A percentile compares a stretch with the other conserved stretches of the same genome.
phyloP scores from a whole-genome alignment of 1,140 invertebrate species.

The Eumeta japonica region DNA sequence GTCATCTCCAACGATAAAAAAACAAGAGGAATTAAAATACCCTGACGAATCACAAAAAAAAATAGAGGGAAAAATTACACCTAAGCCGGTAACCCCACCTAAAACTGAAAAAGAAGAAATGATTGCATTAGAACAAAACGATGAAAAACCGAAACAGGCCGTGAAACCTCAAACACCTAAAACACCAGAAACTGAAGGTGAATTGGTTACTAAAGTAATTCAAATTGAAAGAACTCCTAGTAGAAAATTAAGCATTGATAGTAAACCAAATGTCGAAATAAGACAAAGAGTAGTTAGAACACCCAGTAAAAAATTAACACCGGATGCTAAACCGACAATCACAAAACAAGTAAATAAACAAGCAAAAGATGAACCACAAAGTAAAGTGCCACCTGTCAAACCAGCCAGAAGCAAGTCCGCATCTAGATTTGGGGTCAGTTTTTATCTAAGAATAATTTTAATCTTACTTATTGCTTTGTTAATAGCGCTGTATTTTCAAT shows the following conservation, averaged over 20 bases:
- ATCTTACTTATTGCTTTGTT: slow-evolving; percentile 38
- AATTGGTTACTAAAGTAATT: slow-evolving; percentile 44
- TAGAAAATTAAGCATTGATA: slow-evolving; percentile 35
- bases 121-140: slow-evolving; percentile 26
- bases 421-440: slow-evolving; percentile 54
- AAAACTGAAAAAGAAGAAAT: slow-evolving; percentile 23
- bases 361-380: slow-evolving; percentile 28
- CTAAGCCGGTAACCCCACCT: slow-evolving; percentile 18
- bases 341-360: slow-evolving; percentile 23
- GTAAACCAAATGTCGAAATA: slow-evolving; percentile 42
- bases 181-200: slow-evolving; percentile 17
- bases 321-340: slow-evolving; percentile 28
- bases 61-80: slow-evolving; percentile 21
- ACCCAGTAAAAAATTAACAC: slow-evolving; percentile 35
- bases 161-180: slow-evolving; percentile 10
- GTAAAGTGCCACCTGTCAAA: slow-evolving; percentile 46
- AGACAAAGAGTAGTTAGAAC: slow-evolving; percentile 47
- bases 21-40: slow-evolving; percentile 38
- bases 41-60: slow-evolving; percentile 25
- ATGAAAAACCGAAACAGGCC: slow-evolving; percentile 14
- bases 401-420: slow-evolving; percentile 54
- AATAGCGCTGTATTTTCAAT: slow-evolving; percentile 37
- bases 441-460: slow-evolving; percentile 38
- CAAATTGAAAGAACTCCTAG: slow-evolving; percentile 47
- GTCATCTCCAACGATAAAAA: slow-evolving; percentile 34